Evolutionary conservation across 2,888 invertebrate genomes (phyloP).

Genomic region (Stenolophus ochropezus): DNA sequence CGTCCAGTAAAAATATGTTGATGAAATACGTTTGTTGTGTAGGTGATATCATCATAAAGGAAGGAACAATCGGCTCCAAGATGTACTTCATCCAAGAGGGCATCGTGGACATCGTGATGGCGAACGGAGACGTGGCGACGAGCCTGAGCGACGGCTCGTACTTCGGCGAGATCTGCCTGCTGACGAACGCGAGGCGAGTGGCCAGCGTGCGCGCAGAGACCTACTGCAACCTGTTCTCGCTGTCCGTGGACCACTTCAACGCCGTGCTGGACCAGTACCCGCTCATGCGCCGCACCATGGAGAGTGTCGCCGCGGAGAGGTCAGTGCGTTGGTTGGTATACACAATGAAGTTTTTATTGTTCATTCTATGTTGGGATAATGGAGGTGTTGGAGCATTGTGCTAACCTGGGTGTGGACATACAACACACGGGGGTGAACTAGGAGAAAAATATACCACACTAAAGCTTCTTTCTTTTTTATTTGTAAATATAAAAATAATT

Average conservation of each 20-base stretch:
- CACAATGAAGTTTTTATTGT: slow-evolving; percentile 65
- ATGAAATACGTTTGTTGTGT: no score
- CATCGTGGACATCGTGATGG: slow-evolving; percentile 97
- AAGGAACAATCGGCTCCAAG: slow-evolving; percentile 98
- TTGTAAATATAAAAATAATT: not conserved
- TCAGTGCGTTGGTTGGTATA: slow-evolving; percentile 76
- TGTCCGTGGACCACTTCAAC: slow-evolving; percentile 98
- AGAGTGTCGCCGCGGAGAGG: slow-evolving; percentile 98
- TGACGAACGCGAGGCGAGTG: slow-evolving; percentile 97
- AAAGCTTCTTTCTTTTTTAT: not conserved
- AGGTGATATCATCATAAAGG: slow-evolving; percentile 98
- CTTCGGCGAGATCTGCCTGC: slow-evolving; percentile 98
- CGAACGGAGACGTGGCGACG: slow-evolving; percentile 97
- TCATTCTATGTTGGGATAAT: slow-evolving; percentile 49
- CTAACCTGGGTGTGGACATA: slow-evolving; percentile 37
- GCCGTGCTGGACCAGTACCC: slow-evolving; percentile 98
- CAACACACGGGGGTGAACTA: slow-evolving; percentile 26
- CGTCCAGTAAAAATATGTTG: no score
- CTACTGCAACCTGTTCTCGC: slow-evolving; percentile 98
- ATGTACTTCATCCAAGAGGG: slow-evolving; percentile 99
- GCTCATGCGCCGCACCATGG: slow-evolving; percentile 98
- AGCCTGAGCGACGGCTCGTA: slow-evolving; percentile 98
- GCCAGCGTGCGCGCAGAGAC: slow-evolving; percentile 98
- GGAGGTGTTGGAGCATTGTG: slow-evolving; percentile 22
- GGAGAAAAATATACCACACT: not conserved